Percentiles rank a stretch among this genome's conserved stretches.
These are phyloP conservation scores for Cacoxenus indagator DNA, from an alignment of 2,888 invertebrate genomes.

Conservation along the genomic window DNA sequence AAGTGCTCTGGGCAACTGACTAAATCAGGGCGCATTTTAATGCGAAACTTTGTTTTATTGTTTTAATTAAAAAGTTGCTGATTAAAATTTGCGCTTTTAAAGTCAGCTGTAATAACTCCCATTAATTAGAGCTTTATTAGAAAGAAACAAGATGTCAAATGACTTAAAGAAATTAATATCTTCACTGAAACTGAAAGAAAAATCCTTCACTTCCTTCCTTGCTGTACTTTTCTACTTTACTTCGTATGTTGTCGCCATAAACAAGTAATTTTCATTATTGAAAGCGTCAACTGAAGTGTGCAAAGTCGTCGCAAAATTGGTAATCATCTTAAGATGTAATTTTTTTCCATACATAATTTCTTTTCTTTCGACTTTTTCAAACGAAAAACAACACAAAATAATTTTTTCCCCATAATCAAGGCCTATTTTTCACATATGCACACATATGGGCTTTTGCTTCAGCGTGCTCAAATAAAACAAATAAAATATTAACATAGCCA, in stretches of 20 bases:
- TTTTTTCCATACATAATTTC: neutral
- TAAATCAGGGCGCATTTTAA: neutral
- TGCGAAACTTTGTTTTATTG: neutral
- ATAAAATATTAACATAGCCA: constrained; percentile 61
- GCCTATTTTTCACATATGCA: neutral
- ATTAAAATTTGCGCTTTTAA: too few species aligned
- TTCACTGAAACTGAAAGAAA: too few species aligned
- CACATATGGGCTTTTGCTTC: neutral
- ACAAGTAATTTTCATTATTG: neutral
- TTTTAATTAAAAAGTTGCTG: too few species aligned
- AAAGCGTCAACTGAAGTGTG: neutral
- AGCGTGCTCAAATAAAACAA: constrained; percentile 47
- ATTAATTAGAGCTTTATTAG: too few species aligned
- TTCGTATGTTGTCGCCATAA: neutral
- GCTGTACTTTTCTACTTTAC: neutral
- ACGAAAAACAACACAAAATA: neutral
- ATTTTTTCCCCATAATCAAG: neutral
- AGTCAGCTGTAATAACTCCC: too few species aligned
- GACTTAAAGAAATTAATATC: too few species aligned
- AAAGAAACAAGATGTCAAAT: too few species aligned
- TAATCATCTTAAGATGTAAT: too few species aligned
- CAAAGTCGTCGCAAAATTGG: neutral
- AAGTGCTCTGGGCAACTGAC: neutral
- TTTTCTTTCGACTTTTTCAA: neutral
- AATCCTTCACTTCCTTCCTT: neutral